Evolutionary conservation across 2,113 vertebrate species (phyloP).

Genomic region (Lutjanus erythropterus): DNA sequence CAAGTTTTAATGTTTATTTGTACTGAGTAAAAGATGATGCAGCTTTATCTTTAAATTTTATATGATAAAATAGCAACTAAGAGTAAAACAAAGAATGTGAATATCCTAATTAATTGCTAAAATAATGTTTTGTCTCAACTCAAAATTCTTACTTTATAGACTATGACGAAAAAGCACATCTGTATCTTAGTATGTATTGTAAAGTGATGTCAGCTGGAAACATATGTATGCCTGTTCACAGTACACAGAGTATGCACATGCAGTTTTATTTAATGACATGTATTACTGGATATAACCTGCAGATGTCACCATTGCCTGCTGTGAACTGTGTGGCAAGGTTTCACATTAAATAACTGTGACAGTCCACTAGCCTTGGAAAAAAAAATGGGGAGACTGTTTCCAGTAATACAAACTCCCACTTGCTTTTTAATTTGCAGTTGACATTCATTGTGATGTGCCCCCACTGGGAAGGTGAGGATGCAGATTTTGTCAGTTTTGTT

Average conservation of each 20-base stretch:
- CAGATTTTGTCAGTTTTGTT: neutral
- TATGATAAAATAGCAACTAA: neutral
- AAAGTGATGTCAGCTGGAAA: neutral
- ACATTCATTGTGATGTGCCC: neutral
- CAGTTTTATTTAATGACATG: neutral
- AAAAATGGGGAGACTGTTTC: neutral
- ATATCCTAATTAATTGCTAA: neutral
- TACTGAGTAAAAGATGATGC: neutral
- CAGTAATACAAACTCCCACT: neutral
- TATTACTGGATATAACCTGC: conserved; percentile 30
- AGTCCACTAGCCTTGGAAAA: neutral
- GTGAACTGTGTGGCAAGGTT: neutral
- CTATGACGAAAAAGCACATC: neutral
- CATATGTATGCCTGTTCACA: neutral
- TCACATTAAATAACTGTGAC: neutral
- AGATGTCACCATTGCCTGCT: conserved; percentile 47
- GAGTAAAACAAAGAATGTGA: neutral
- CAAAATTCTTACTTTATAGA: neutral
- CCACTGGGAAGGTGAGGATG: neutral
- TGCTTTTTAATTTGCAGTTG: neutral
- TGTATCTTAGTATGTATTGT: neutral
- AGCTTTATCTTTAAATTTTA: neutral
- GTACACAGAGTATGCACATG: no score
- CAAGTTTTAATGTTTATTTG: no score
- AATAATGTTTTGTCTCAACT: neutral